These are phyloP conservation scores for Peromyscus leucopus DNA, from an alignment of 2,113 vertebrate genomes.

Conservation along the genomic window DNA sequence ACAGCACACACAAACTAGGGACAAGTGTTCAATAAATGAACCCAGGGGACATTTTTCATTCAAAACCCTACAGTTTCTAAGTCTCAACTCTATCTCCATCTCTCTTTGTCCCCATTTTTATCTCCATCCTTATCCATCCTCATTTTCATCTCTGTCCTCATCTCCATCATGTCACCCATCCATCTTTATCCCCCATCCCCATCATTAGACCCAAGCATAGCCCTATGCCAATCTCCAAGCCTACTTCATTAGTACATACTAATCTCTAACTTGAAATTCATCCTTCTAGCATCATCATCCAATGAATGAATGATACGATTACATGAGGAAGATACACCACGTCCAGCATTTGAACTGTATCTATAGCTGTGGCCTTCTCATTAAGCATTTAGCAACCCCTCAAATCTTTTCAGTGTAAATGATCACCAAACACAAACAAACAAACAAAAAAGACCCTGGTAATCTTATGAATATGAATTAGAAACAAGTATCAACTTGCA, in stretches of 20 bases:
- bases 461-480: not conserved
- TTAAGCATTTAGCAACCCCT: not conserved
- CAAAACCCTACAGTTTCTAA: not conserved
- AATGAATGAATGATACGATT: not conserved
- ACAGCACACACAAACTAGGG: not conserved
- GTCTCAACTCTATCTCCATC: not conserved
- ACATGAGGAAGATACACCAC: not conserved
- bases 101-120: no score
- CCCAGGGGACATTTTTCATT: no score
- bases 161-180: not conserved
- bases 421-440: not conserved
- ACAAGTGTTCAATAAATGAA: not conserved
- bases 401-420: not conserved
- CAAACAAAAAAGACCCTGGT: not conserved
- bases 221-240: not conserved
- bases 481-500: not conserved
- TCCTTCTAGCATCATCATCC: not conserved
- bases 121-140: no score
- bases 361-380: conserved; percentile 12
- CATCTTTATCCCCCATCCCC: not conserved
- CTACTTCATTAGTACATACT: not conserved
- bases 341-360: conserved; percentile 37
- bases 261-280: not conserved
- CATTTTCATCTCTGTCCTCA: not conserved
- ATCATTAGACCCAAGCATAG: not conserved